Conservation (phyloP, 2,888 invertebrate genomes). For the Synergus umbraculus region DNA sequence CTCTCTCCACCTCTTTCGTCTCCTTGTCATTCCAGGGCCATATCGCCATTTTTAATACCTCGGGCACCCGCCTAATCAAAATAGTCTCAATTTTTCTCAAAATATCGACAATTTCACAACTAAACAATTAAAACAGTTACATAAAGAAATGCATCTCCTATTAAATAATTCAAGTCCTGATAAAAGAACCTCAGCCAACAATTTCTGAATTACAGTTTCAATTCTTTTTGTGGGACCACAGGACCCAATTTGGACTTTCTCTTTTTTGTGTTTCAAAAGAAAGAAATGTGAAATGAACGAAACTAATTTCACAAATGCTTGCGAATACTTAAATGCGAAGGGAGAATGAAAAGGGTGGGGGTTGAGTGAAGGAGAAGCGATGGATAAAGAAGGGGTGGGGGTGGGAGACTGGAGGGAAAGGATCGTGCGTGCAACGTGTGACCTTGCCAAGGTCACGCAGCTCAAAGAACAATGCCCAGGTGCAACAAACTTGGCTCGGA, state of each 20-base stretch:
- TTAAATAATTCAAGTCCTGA: not conserved
- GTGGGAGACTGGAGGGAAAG: conserved; percentile 50
- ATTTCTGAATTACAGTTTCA: not conserved
- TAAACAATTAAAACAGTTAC: too few relatives aligned
- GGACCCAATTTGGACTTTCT: not conserved
- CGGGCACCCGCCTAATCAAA: not conserved
- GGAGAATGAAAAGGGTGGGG: conserved; percentile 37
- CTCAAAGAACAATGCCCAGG: conserved; percentile 70
- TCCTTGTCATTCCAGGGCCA: conserved; percentile 28
- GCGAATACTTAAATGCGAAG: not conserved
- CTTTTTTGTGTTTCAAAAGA: not conserved
- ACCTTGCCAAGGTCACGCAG: conserved; percentile 72
- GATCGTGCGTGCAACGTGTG: conserved; percentile 64
- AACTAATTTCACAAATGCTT: conserved; percentile 21
- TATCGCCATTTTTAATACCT: not conserved
- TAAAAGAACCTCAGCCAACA: not conserved
- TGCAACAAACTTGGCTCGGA: conserved; percentile 64
- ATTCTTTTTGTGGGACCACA: not conserved
- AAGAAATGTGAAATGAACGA: conserved; percentile 26
- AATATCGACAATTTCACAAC: not conserved
- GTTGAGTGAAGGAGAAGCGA: conserved; percentile 47
- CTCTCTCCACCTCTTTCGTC: conserved; percentile 47
- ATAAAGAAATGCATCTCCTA: too few relatives aligned
- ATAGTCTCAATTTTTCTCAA: not conserved
- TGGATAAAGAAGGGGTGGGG: conserved; percentile 41